These are phyloP conservation scores for Pollimyrus isidori DNA, from an alignment of 2,113 vertebrate species.

Conservation along the genomic window DNA sequence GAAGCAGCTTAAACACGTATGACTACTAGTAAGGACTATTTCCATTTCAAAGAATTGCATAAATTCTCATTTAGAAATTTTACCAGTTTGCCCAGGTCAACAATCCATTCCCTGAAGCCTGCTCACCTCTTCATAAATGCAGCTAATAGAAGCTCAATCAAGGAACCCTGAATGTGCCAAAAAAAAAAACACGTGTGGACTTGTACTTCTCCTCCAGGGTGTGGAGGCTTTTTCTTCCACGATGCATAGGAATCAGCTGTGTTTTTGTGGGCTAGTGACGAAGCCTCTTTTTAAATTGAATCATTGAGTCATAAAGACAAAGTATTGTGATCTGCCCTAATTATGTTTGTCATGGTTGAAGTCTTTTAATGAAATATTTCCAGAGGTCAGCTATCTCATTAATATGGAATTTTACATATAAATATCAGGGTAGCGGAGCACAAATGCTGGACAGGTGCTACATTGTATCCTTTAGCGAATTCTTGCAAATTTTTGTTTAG, in stretches of 20 bases:
- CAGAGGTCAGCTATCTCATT: neutral
- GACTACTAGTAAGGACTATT: neutral
- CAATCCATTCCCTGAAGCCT: neutral
- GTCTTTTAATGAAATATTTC: slow-evolving; percentile 4
- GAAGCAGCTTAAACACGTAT: neutral
- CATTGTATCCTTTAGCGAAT: neutral
- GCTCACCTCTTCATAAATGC: neutral
- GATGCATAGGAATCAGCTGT: neutral
- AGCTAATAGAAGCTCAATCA: neutral
- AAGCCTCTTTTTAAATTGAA: neutral
- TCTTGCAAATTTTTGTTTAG: neutral
- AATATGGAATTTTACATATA: neutral
- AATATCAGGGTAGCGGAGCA: neutral
- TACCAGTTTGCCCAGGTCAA: neutral
- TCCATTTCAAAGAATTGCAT: neutral
- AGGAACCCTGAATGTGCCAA: neutral
- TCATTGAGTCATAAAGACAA: neutral
- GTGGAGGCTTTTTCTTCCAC: neutral
- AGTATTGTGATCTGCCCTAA: neutral
- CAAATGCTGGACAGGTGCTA: neutral
- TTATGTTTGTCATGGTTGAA: neutral
- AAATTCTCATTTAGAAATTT: neutral
- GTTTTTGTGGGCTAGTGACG: neutral
- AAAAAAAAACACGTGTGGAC: neutral
- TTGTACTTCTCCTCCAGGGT: neutral